These are phyloP conservation scores for Apus apus DNA, from an alignment of 2,113 vertebrate species.

Conservation along the genomic window DNA sequence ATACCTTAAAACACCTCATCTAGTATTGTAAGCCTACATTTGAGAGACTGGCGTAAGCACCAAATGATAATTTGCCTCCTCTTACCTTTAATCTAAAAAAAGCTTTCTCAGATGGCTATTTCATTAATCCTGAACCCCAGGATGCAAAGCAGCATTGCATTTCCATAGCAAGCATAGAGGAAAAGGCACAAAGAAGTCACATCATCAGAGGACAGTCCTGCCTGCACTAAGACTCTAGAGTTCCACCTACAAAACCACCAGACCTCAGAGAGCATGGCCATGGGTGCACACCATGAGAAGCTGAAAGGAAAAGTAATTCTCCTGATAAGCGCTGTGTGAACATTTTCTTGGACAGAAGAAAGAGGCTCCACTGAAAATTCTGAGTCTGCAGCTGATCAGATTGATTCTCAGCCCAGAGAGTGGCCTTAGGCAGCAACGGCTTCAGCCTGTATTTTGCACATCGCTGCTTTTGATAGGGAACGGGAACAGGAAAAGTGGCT, in stretches of 20 bases:
- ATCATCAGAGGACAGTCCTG: fast-evolving
- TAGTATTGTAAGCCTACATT: neutral
- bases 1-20: neutral
- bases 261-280: neutral
- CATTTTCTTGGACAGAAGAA: neutral
- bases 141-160: neutral
- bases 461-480: conserved; percentile 3
- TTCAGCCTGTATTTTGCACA: neutral
- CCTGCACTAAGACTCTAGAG: neutral
- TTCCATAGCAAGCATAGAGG: neutral
- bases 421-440: neutral
- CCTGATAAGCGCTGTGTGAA: neutral
- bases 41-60: neutral
- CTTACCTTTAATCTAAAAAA: neutral
- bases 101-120: neutral
- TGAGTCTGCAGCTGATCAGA: neutral
- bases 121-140: neutral
- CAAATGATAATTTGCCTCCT: neutral
- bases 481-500: neutral
- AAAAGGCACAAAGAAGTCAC: neutral
- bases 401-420: neutral
- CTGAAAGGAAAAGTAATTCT: neutral
- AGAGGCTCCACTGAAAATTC: neutral
- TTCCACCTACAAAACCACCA: neutral
- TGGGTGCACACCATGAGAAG: neutral